Conservation (phyloP, 2,797 vertebrate species). For the Rhyacichthys aspro region DNA sequence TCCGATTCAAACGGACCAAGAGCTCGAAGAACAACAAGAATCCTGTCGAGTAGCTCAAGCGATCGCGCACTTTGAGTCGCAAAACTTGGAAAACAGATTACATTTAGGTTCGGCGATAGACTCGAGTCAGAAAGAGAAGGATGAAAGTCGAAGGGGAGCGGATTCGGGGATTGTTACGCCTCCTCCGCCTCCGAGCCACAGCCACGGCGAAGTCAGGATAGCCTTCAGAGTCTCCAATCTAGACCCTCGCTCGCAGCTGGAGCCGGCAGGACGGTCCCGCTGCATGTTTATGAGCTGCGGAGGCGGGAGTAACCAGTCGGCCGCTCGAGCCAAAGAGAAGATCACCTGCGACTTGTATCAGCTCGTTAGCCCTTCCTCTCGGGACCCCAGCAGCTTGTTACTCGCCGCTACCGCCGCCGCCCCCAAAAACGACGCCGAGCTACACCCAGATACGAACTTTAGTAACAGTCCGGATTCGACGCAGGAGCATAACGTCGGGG, state of each 20-base stretch:
- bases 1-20: slow-evolving; percentile 72
- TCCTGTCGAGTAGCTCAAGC: slow-evolving; percentile 89
- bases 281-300: slow-evolving; percentile 89
- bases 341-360: slow-evolving; percentile 98
- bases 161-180: slow-evolving; percentile 49
- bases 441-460: slow-evolving; percentile 66
- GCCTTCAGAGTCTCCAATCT: slow-evolving; percentile 92
- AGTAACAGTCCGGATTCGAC: slow-evolving; percentile 62
- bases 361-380: slow-evolving; percentile 88
- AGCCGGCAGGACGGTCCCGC: slow-evolving; percentile 75
- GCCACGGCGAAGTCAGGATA: slow-evolving; percentile 88
- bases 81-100: slow-evolving; percentile 75
- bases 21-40: slow-evolving; percentile 80
- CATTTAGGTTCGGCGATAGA: slow-evolving; percentile 56
- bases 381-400: slow-evolving; percentile 86
- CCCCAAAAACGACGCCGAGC: slow-evolving; percentile 76
- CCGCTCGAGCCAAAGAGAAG: slow-evolving; percentile 88
- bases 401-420: slow-evolving; percentile 77
- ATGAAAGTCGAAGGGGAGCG: slow-evolving; percentile 43
- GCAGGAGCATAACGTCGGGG: slow-evolving; percentile 59
- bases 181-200: slow-evolving; percentile 67
- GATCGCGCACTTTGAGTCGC: slow-evolving; percentile 92
- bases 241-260: slow-evolving; percentile 81
- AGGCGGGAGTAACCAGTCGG: slow-evolving; percentile 72
- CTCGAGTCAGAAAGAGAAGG: slow-evolving; percentile 48